Base-by-base conservation (phyloP, 2,888 invertebrate genomes). In the Napeogenes sylphis region DNA sequence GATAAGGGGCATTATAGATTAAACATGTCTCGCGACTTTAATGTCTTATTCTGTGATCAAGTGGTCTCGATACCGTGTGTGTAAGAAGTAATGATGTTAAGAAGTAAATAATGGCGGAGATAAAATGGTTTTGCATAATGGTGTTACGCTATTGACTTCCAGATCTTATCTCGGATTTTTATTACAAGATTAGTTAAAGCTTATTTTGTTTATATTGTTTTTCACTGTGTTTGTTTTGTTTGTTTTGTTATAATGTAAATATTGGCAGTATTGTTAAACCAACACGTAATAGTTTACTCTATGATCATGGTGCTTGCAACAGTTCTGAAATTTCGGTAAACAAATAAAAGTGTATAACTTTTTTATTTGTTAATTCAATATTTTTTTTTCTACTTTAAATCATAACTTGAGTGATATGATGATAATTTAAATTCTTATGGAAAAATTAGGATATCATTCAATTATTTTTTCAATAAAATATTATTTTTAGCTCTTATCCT, bases 1-100 rank as follows among this genome's bases (percentile, higher is more conserved):
- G 90, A 91, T 91, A 91, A 91, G 90, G 82, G 80, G 81, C 90
- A 90, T 91, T 91, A 90, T 86, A 89, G 87, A 90, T 90, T 90
- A 90, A 88, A 89, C 85, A 83, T 80, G 83, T 83, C 80, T 73
- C 80, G 80, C 73, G 77, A 79, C 79, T 82, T 83, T 87, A 88
- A 87, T 85, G 83, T 73, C 76, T 79, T 82, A 73, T 74, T 69
- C 75, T 76, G 82, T 79, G 87, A 87, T 88, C 86, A 80, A 83
- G 78, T 78, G 77, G 70, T 71, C 62, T 68, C 67, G 79, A 81
- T 84, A 84, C 70, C 75, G 74, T 77, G 76, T 82, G 81, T 79
- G 77, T 76, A 77, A 75, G 68, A 82, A 82, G 78, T 85, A 83
- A 83, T 82, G 81, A 79, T 72, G 71, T 78, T 75, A 21, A 21